These are phyloP conservation scores for Panulirus ornatus DNA, from an alignment of 1,140 invertebrate species.

Conservation along the genomic window DNA sequence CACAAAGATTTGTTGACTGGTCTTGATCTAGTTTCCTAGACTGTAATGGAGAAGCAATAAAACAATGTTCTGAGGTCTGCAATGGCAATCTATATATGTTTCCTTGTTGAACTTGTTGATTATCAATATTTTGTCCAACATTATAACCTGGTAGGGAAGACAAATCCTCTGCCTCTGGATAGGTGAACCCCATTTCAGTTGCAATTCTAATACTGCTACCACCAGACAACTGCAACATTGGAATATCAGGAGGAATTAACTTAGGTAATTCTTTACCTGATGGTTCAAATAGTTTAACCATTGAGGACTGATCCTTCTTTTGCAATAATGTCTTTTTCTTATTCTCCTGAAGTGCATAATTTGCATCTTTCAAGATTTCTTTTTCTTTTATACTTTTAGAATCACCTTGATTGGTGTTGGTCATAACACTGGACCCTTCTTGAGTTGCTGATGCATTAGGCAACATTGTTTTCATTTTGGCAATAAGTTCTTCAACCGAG, in stretches of 20 bases:
- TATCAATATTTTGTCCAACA: not conserved
- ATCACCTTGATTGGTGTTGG: not conserved
- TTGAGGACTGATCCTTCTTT: not conserved
- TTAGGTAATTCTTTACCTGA: conserved; percentile 20
- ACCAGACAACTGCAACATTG: conserved; percentile 31
- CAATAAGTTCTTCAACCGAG: conserved; percentile 58
- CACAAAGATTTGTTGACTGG: not conserved
- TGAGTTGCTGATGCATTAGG: conserved; percentile 20
- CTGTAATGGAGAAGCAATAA: not conserved
- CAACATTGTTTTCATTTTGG: conserved; percentile 61
- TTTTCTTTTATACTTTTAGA: not conserved
- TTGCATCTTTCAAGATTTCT: not conserved
- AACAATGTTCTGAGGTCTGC: not conserved
- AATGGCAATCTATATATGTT: not conserved
- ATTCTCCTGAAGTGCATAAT: not conserved
- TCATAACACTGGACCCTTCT: not conserved
- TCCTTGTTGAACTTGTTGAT: not conserved
- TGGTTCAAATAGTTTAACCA: not conserved
- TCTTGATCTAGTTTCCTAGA: not conserved
- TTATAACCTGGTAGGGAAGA: not conserved
- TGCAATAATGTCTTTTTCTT: not conserved
- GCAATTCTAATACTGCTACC: not conserved
- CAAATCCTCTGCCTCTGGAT: conserved; percentile 13
- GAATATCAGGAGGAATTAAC: conserved; percentile 51
- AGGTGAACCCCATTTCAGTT: not conserved